Base-by-base conservation (phyloP, 2,113 vertebrate genomes). In the Gavia stellata region DNA sequence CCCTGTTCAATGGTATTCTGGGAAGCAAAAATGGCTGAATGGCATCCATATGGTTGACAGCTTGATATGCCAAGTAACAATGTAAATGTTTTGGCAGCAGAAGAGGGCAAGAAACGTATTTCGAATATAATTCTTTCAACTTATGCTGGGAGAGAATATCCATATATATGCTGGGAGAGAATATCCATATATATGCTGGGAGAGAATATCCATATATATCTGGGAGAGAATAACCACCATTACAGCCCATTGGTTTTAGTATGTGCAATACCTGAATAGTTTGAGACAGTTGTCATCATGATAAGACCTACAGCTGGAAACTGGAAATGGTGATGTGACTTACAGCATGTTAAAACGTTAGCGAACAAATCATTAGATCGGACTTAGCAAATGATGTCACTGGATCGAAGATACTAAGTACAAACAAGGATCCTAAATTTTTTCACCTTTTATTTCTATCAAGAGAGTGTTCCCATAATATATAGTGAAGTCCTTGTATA, bases 41-140 rank as follows among this genome's bases (percentile, higher is more conserved):
- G 96, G 92, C 91, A 97, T 70, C 96, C 97, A 97, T 98, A 97
- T 96, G 97, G 96, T 78, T 94, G 95, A 85, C 98, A 98, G 97
- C 96, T 97, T 97, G 97, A 79, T 87, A 42, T 56, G 33, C 91
- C 63, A 29, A 96, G 91, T 79, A 86, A 94, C 86, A 96, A 97
- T 94, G 95, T 95, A 97, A 97, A 97, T 28, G 62, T 93, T 94
- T 96, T 93, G 90, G 96, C 97, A 98, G 62, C 18, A 81, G 63
- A 36, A 94, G 73, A 88, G 40, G 36, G 84, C 77, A 90, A 93
- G 84, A 96, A 85, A 45, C 34, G 36, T 34, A 82, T 86, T 94
- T 85, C 88, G 63, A 77, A 72, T 87, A 83, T 81, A 95, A 83
- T 90, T 94, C 56, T 91, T 95, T 95, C 86, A 61, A 23, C 17